Evolutionary conservation across 2,113 vertebrate species (phyloP).

Genomic region (Centrocercus urophasianus): DNA sequence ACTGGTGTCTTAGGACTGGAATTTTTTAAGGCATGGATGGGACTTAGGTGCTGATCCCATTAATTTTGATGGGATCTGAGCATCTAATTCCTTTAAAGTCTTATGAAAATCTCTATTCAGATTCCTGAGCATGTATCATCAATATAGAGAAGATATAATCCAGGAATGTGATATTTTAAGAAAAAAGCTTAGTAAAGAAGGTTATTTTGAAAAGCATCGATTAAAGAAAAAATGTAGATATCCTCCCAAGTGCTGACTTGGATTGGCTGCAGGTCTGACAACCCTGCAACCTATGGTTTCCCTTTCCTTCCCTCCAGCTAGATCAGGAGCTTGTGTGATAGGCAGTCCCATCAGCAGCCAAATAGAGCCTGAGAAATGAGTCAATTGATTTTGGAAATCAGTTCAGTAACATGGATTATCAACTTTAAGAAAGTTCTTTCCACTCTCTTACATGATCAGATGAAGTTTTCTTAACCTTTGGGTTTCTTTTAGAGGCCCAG

Average conservation of each 20-base stretch:
- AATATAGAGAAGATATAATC: neutral
- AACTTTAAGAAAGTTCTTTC: neutral
- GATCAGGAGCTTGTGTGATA: neutral
- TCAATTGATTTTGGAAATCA: neutral
- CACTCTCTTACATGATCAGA: neutral
- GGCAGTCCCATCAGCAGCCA: neutral
- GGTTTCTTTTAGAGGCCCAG: neutral
- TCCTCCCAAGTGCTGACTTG: neutral
- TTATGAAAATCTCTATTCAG: neutral
- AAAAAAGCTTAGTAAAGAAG: neutral
- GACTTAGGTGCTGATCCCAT: neutral
- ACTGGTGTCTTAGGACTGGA: neutral
- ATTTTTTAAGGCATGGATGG: neutral
- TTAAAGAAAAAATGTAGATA: neutral
- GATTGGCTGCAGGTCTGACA: neutral
- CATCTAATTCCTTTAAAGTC: neutral
- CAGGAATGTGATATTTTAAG: neutral
- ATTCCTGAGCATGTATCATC: neutral
- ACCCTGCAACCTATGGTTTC: neutral
- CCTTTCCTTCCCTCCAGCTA: neutral
- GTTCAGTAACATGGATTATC: neutral
- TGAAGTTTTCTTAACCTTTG: constrained; percentile 17
- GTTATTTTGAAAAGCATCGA: neutral
- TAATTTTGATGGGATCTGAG: neutral
- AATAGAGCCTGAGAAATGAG: neutral